phyloP scores from a whole-genome alignment of 2,797 vertebrate species.

The Onychomys arenicola region DNA sequence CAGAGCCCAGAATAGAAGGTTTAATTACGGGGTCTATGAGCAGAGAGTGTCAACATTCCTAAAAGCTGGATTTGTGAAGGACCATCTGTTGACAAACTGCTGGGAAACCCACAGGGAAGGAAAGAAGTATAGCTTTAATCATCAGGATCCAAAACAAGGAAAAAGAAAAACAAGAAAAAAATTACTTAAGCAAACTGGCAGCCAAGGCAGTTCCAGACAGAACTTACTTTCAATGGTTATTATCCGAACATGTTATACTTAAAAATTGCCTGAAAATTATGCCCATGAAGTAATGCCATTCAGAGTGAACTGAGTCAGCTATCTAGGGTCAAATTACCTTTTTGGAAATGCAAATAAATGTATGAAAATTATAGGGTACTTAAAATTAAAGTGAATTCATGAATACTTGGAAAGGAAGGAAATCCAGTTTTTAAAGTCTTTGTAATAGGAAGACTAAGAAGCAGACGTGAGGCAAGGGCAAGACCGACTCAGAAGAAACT shows the following conservation, averaged over 20 bases:
- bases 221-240: not conserved
- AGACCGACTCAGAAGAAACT: not conserved
- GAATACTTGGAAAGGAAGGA: conserved; percentile 1
- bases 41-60: not conserved
- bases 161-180: conserved; percentile 49
- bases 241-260: conserved; percentile 42
- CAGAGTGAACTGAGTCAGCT: conserved; percentile 2
- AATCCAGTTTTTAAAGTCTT: not conserved
- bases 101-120: not conserved
- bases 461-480: not conserved
- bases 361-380: not conserved
- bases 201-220: not conserved
- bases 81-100: not conserved
- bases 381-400: conserved; percentile 21
- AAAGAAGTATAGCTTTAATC: not conserved
- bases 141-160: conserved; percentile 14
- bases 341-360: conserved; percentile 28
- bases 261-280: conserved; percentile 13
- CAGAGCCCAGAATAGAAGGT: conserved; percentile 25
- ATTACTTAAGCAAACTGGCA: not conserved
- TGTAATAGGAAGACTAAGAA: conserved; percentile 24
- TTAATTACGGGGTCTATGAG: conserved; percentile 37
- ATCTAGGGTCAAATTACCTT: conserved; percentile 2
- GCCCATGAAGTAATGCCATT: not conserved
- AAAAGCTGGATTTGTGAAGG: not conserved